Conservation (phyloP, 1,140 invertebrate genomes). For the Armadillidium nasatum region DNA sequence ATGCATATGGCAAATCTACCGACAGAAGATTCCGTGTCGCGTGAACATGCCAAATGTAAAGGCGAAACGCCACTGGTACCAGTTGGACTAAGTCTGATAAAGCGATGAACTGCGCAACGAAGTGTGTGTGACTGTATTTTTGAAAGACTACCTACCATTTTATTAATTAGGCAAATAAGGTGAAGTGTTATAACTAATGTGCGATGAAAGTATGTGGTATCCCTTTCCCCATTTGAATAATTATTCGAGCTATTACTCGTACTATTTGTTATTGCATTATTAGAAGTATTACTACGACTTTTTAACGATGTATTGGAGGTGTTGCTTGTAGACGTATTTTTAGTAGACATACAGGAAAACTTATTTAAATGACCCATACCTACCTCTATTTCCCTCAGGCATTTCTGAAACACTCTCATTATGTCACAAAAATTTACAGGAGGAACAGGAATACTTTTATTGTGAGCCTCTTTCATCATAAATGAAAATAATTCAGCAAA, state of each 20-base stretch:
- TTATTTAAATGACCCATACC: slow-evolving; percentile 38
- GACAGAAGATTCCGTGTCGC: slow-evolving; percentile 53
- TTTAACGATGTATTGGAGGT: slow-evolving; percentile 7
- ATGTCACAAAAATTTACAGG: slow-evolving; percentile 74
- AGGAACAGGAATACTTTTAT: slow-evolving; percentile 50
- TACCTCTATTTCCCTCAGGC: slow-evolving; percentile 46
- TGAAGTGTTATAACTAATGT: slow-evolving; percentile 81
- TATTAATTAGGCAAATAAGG: slow-evolving; percentile 67
- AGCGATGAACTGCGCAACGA: slow-evolving; percentile 54
- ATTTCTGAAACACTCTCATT: slow-evolving; percentile 51
- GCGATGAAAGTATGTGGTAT: slow-evolving; percentile 71
- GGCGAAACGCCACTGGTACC: slow-evolving; percentile 66
- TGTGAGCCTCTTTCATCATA: slow-evolving; percentile 67
- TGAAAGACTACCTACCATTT: slow-evolving; percentile 49
- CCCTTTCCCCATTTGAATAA: slow-evolving; percentile 57
- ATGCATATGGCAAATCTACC: slow-evolving; percentile 67
- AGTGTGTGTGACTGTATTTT: slow-evolving; percentile 41
- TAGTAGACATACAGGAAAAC: slow-evolving; percentile 21
- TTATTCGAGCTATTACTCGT: slow-evolving; percentile 48
- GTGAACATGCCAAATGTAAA: slow-evolving; percentile 74
- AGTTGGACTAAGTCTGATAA: slow-evolving; percentile 70
- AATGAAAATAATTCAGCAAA: slow-evolving; percentile 93
- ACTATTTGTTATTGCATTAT: slow-evolving; percentile 46
- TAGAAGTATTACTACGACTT: slow-evolving; percentile 18
- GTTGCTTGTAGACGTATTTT: slow-evolving; percentile 17